These are phyloP conservation scores for Thamnophis sirtalis DNA, from an alignment of 2,113 vertebrate species.

Conservation along the genomic window DNA sequence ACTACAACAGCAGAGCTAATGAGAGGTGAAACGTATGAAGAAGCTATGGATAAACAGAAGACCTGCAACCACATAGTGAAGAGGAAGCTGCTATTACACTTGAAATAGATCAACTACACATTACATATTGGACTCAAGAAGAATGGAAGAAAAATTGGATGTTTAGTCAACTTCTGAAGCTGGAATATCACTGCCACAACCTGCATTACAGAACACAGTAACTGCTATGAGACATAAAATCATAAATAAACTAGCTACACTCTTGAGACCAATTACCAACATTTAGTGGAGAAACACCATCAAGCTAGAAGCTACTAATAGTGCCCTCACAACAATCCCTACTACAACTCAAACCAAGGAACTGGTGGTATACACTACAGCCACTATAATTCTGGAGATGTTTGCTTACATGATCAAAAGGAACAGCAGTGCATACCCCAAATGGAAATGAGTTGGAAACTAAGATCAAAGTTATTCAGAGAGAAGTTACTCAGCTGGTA, in stretches of 20 bases:
- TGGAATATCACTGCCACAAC: background rate
- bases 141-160: background rate
- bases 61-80: background rate
- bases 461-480: background rate
- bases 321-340: background rate
- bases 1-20: background rate
- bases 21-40: no score
- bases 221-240: background rate
- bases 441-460: background rate
- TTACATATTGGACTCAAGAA: background rate
- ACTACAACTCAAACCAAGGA: background rate
- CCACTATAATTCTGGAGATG: background rate
- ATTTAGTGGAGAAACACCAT: background rate
- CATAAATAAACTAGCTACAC: background rate
- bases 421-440: background rate
- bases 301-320: background rate
- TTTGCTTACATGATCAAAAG: background rate
- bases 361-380: background rate
- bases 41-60: background rate
- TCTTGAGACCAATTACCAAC: background rate
- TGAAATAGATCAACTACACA: background rate
- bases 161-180: background rate
- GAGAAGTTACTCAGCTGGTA: background rate
- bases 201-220: background rate
- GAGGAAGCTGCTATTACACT: background rate